Evolutionary conservation across 2,113 vertebrate genomes (phyloP), one percentile per base, ranked within the genome.

Genomic region (Marmota flaviventris): DNA sequence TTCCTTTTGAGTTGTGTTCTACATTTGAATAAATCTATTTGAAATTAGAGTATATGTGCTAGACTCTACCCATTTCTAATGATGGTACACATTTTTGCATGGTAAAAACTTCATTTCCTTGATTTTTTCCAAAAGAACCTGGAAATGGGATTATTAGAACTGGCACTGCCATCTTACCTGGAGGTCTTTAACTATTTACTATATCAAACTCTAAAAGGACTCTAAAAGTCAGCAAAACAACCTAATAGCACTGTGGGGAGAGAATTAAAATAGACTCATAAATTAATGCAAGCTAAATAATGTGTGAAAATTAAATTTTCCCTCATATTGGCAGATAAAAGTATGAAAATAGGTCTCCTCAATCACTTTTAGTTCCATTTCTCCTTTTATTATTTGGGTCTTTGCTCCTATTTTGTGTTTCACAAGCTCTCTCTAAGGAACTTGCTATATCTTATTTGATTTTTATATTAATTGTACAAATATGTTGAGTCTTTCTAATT

Each of bases 401-500:
- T 32, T 92, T 25, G 45, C 78, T 75, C 53, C 25, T 79, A 75
- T 61, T 75, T 37, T 56, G 29, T 76, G 24, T 77, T 93, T 90
- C 37, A 87, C 20, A 70, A 39, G 32, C 45, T 77, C 78, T 45
- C 61, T 45, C 3, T 29, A 29, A 24, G 82, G 69, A 76, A 58
- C 34, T 90, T 73, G 8, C n/a, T 72, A 10, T 72, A 27, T 93
- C 39, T 65, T 85, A 81, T 85, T 90, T 93, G 63, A 11, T 45
- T 96, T 85, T 96, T 75, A 61, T 81, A 45, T 70, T 94, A 81
- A 72, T 72, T 82, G 14, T 82, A 65, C 34, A 94, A 83, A 67
- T 90, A 96, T 83, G 82, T 83, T 86, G 78, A 83, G 29, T 72
- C 25, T 78, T 22, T 84, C 37, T 77, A 70, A 85, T 58, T 91